Base-by-base conservation (phyloP, 2,888 invertebrate genomes). In the Lacanobia oleracea region DNA sequence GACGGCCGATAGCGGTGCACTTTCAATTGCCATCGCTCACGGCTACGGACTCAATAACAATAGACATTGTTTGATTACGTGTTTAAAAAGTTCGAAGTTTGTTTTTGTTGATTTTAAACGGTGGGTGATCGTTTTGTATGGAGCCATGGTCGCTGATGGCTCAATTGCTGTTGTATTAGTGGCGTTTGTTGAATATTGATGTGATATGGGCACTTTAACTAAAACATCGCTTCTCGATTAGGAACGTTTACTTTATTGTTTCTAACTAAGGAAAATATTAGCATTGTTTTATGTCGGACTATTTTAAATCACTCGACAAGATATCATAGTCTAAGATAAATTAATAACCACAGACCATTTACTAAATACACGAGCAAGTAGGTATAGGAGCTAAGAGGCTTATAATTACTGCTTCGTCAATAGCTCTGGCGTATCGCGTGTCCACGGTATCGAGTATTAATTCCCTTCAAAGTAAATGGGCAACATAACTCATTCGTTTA, bases 11-110 rank as follows among this genome's bases (percentile, higher is more conserved):
- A 82, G 83, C 81, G 83, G 81, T 84, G 85, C 81, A 85, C 86
- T 86, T 82, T 86, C 86, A 86, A 85, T 86, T 83, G 82, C 77
- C 87, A 87, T 91, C 88, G 90, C 92, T 91, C 89, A 85, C 86
- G 91, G 91, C 91, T 85, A 88, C 81, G 60, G 77, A 86, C 70
- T 86, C 87, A 86, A 88, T 89, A 86, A 91, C 92, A 92, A 90
- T 92, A 87, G 87, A 87, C 90, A 90, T 90, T 92, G 91, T 93
- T 89, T 91, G 90, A 90, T 91, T 89, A 88, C 87, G 67, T 83
- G 70, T 83, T 80, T 73, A 67, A 83, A n/a, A 79, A 70, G 81
- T 71, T 83, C 53, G 9, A 61, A 72, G 67, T 79, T 79, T 72
- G 83, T 77, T 74, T 80, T 72, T 77, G 75, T 67, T 63, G 40